phyloP scores from a whole-genome alignment of 2,888 invertebrate species.

The Nephrotoma appendiculata region DNA sequence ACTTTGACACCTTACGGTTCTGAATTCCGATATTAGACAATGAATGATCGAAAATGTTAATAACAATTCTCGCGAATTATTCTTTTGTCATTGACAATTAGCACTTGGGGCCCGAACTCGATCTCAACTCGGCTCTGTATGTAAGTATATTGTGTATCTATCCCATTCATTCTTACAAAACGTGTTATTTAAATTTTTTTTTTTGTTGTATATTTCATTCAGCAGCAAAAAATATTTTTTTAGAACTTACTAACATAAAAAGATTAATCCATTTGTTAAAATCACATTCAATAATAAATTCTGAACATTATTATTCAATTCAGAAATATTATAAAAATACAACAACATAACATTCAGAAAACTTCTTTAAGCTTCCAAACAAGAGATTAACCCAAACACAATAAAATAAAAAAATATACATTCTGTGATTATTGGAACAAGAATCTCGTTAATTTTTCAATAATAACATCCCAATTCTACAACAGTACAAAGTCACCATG shows the following conservation, averaged over 20 bases:
- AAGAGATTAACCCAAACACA: neutral
- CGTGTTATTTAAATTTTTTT: neutral
- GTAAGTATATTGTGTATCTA: neutral
- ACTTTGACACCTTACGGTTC: too few species aligned
- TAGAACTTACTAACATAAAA: neutral
- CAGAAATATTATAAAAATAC: neutral
- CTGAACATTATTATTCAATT: neutral
- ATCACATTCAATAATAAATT: neutral
- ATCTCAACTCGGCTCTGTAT: neutral
- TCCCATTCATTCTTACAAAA: neutral
- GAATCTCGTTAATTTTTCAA: slow-evolving; percentile 3
- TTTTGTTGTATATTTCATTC: neutral
- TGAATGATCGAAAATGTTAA: too few species aligned
- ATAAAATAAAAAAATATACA: neutral
- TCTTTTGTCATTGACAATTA: too few species aligned
- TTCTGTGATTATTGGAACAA: neutral
- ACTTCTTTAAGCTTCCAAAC: slow-evolving; percentile 1
- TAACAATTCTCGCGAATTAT: too few species aligned
- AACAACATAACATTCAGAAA: neutral
- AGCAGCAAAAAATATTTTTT: neutral
- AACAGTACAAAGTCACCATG: neutral
- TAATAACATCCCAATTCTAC: neutral
- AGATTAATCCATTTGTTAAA: neutral
- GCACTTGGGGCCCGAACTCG: too few species aligned
- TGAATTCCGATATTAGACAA: too few species aligned